Percentiles rank a stretch among this genome's conserved stretches.
phyloP scores from a whole-genome alignment of 2,888 invertebrate species.

The Acronicta aceris region DNA sequence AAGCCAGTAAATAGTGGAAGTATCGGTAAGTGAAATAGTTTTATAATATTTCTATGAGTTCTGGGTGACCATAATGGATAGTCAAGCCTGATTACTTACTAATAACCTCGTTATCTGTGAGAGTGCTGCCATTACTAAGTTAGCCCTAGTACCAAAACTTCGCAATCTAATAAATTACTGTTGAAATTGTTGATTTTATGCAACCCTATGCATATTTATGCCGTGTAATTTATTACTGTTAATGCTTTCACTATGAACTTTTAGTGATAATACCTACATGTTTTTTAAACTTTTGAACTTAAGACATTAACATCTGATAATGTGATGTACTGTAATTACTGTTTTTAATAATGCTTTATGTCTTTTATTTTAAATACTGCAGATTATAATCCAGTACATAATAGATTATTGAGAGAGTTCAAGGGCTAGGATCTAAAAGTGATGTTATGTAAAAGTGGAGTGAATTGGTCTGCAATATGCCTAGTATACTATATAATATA shows the following conservation, averaged over 20 bases:
- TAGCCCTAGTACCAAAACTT: conserved; percentile 34
- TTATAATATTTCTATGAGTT: conserved; percentile 7
- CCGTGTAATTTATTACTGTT: background rate
- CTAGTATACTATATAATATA: too few relatives aligned
- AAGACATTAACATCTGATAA: too few relatives aligned
- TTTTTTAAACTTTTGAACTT: too few relatives aligned
- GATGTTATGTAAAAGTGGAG: too few relatives aligned
- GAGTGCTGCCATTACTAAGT: conserved; percentile 48
- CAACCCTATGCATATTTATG: background rate
- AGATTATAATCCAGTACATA: too few relatives aligned
- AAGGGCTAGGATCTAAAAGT: too few relatives aligned
- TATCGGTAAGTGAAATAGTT: conserved; percentile 70
- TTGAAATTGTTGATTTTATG: background rate
- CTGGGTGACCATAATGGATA: background rate
- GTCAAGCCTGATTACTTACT: conserved; percentile 14
- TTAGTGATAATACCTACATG: too few relatives aligned
- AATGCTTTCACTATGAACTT: background rate
- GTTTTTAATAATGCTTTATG: too few relatives aligned
- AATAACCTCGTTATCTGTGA: conserved; percentile 41
- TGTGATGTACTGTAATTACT: too few relatives aligned
- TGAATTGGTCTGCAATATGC: too few relatives aligned
- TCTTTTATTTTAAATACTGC: too few relatives aligned
- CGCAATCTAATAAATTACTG: conserved; percentile 15
- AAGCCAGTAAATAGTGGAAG: conserved; percentile 75
- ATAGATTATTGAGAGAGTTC: too few relatives aligned